These are phyloP conservation scores for Caiman crocodilus DNA, from an alignment of 2,797 vertebrate genomes.

Conservation along the genomic window DNA sequence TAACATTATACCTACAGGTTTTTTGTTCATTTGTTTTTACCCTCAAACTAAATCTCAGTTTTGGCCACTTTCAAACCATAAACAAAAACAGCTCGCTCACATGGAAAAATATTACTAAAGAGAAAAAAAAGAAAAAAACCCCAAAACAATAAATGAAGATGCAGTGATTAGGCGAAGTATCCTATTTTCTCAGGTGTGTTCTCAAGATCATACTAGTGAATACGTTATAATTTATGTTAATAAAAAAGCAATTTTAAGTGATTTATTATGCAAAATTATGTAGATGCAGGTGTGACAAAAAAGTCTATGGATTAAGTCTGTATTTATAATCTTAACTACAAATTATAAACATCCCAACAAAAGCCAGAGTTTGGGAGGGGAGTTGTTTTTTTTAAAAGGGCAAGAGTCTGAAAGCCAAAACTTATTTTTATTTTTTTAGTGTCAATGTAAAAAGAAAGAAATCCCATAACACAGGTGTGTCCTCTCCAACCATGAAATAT, in stretches of 20 bases:
- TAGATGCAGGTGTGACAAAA: background rate
- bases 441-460: background rate
- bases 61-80: too few species aligned
- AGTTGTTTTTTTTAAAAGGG: background rate
- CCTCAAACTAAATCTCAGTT: too few species aligned
- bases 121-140: background rate
- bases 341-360: background rate
- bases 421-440: background rate
- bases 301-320: background rate
- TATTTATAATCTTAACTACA: background rate
- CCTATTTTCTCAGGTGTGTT: background rate
- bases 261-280: background rate
- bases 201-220: too few species aligned
- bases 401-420: background rate
- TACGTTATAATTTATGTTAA: background rate
- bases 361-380: background rate
- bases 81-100: too few species aligned
- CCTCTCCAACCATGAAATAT: background rate
- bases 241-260: background rate
- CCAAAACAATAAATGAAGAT: background rate
- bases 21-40: background rate
- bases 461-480: background rate
- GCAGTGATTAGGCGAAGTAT: background rate
- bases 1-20: background rate
- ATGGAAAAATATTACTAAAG: background rate